A percentile compares a stretch with the other conserved stretches of the same genome.
These are phyloP conservation scores for Brachionus angularis DNA, from an alignment of 1,140 invertebrate genomes.

Conservation along the genomic window DNA sequence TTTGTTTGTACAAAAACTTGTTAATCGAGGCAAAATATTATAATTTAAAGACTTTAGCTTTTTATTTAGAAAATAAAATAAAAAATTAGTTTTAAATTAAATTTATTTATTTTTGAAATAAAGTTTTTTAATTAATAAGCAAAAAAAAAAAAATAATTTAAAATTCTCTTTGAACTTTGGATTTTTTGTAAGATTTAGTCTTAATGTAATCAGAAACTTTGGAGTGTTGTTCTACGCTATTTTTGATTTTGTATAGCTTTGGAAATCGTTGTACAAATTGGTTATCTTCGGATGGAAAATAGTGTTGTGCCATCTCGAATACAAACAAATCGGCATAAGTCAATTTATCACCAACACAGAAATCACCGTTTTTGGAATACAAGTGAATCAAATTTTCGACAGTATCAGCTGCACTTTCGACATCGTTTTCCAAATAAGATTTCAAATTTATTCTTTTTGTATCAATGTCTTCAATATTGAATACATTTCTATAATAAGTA, in stretches of 20 bases:
- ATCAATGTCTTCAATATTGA: constrained; percentile 31
- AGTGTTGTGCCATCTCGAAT: constrained; percentile 25
- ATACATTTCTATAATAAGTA: constrained; percentile 31
- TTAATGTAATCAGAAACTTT: constrained; percentile 25
- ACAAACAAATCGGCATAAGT: constrained; percentile 43
- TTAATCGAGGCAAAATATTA: constrained; percentile 5
- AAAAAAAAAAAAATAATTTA: neutral
- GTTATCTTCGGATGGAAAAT: constrained; percentile 24
- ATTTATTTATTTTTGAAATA: neutral
- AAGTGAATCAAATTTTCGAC: constrained; percentile 31
- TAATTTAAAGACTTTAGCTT: neutral
- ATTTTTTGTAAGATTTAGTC: constrained; percentile 4
- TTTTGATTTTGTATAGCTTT: constrained; percentile 17
- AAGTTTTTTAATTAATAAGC: neutral
- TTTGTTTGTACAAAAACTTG: neutral
- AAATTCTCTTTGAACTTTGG: constrained; percentile 24
- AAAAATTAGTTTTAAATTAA: neutral
- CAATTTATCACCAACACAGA: constrained; percentile 19
- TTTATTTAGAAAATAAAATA: constrained; percentile 30
- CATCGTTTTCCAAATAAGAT: constrained; percentile 31
- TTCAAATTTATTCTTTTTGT: constrained; percentile 29
- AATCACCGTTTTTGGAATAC: constrained; percentile 23
- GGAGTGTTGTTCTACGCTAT: neutral
- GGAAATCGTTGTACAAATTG: constrained; percentile 38
- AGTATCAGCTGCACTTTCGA: constrained; percentile 27